Evolutionary conservation across 2,797 vertebrate genomes (phyloP).

Genomic region (Microctenopoma stevenorrisi): DNA sequence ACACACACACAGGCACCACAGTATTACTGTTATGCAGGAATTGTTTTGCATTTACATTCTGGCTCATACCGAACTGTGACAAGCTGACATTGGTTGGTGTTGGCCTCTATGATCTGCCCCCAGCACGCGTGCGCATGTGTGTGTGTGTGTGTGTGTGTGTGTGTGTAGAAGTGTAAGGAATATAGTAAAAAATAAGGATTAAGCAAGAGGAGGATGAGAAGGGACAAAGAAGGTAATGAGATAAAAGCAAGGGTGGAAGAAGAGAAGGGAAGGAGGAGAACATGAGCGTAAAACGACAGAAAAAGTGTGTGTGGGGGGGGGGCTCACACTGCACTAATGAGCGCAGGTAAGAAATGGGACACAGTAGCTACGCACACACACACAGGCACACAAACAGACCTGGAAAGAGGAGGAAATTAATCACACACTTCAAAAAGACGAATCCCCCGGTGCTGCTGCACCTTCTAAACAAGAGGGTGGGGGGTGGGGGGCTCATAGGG

Average conservation of each 20-base stretch:
- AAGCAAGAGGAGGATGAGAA: constrained; percentile 49
- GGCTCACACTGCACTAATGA: constrained; percentile 72
- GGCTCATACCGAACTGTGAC: constrained; percentile 66
- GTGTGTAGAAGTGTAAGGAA: constrained; percentile 17
- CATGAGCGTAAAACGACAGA: constrained; percentile 35
- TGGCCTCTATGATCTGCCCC: constrained; percentile 70
- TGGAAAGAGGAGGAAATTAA: constrained; percentile 76
- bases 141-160: constrained; percentile 32
- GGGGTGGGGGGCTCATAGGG: constrained; percentile 15
- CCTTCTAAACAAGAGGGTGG: constrained; percentile 62
- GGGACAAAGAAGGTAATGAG: constrained; percentile 58
- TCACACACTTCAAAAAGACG: constrained; percentile 79
- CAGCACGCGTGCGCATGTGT: constrained; percentile 36
- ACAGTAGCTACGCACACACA: constrained; percentile 53
- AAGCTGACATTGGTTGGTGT: constrained; percentile 72
- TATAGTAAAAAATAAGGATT: constrained; percentile 39
- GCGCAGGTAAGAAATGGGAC: constrained; percentile 77
- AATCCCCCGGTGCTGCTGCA: constrained; percentile 66
- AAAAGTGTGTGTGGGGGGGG: constrained; percentile 23
- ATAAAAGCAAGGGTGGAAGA: constrained; percentile 43
- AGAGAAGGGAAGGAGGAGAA: constrained; percentile 23
- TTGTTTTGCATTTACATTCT: constrained; percentile 66
- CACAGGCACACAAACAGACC: constrained; percentile 39
- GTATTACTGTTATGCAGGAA: constrained; percentile 65
- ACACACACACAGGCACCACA: constrained; percentile 1